phyloP scores from a whole-genome alignment of 30 jellyfish, hydroid and myxozoan species.

The Aurelia aurita region DNA sequence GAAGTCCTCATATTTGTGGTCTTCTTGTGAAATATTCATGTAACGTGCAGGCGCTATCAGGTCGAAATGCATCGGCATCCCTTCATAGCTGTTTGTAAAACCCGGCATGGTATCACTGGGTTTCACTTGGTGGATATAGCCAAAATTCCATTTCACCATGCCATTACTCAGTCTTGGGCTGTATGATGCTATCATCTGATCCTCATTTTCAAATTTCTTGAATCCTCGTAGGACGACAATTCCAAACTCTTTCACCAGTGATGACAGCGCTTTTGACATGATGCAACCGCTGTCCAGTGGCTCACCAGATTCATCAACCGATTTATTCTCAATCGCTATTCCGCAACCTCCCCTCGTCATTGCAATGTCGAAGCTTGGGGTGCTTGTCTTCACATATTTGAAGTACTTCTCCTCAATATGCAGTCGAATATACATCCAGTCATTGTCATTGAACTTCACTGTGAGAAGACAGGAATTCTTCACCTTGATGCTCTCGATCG shows the following conservation, averaged over 20 bases:
- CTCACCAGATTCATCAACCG: slow-evolving; percentile 8
- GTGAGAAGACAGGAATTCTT: neutral
- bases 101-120: no score
- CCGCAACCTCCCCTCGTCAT: slow-evolving; percentile 49
- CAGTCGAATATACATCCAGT: slow-evolving; percentile 42
- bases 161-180: slow-evolving; percentile 16
- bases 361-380: neutral
- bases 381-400: neutral
- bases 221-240: slow-evolving; percentile 68
- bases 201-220: slow-evolving; percentile 36
- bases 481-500: neutral
- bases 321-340: neutral
- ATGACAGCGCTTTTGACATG: slow-evolving; percentile 8
- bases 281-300: slow-evolving; percentile 11
- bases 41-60: no score
- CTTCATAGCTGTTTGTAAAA: no score
- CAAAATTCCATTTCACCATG: slow-evolving; percentile 54
- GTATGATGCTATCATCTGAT: slow-evolving; percentile 4
- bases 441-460: slow-evolving; percentile 21
- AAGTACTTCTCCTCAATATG: neutral
- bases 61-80: no score
- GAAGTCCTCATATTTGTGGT: no score
- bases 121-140: no score
- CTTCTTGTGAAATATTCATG: no score
- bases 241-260: slow-evolving; percentile 55